Conservation (phyloP, 53 echinoderm and acorn worm genomes). For the Echinarachnius parma region DNA sequence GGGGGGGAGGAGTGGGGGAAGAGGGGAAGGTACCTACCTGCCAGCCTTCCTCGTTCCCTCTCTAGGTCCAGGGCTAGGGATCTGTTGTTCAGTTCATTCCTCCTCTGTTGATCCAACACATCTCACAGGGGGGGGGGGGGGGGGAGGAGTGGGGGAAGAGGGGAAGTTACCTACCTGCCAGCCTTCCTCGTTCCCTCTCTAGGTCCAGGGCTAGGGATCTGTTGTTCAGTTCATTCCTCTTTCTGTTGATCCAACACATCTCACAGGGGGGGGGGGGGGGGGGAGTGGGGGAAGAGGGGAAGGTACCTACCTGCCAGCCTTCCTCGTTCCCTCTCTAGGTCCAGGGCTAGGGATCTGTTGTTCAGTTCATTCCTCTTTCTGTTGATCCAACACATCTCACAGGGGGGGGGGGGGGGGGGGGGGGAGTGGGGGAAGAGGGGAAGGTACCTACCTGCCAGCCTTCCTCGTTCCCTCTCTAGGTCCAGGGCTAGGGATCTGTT, state of each 20-base stretch:
- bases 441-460: conserved; percentile 70
- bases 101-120: conserved; percentile 62
- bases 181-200: conserved; percentile 77
- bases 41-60: conserved; percentile 83
- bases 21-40: too few relatives aligned
- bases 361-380: conserved; percentile 67
- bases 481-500: conserved; percentile 80
- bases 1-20: too few relatives aligned
- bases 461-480: conserved; percentile 87
- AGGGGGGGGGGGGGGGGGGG: neutral
- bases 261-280: too few relatives aligned
- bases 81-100: conserved; percentile 66
- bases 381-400: conserved; percentile 32
- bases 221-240: conserved; percentile 61
- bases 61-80: conserved; percentile 86
- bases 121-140: too few relatives aligned
- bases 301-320: conserved; percentile 88
- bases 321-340: conserved; percentile 91
- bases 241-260: conserved; percentile 57
- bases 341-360: conserved; percentile 74
- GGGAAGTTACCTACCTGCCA: conserved; percentile 73
- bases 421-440: too few relatives aligned
- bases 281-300: too few relatives aligned
- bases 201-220: conserved; percentile 73
- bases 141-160: too few relatives aligned